Percentiles rank a stretch among this genome's conserved stretches.
These are phyloP conservation scores for Sarotherodon lohbergeri DNA, from an alignment of 2,113 vertebrate genomes.

Conservation along the genomic window DNA sequence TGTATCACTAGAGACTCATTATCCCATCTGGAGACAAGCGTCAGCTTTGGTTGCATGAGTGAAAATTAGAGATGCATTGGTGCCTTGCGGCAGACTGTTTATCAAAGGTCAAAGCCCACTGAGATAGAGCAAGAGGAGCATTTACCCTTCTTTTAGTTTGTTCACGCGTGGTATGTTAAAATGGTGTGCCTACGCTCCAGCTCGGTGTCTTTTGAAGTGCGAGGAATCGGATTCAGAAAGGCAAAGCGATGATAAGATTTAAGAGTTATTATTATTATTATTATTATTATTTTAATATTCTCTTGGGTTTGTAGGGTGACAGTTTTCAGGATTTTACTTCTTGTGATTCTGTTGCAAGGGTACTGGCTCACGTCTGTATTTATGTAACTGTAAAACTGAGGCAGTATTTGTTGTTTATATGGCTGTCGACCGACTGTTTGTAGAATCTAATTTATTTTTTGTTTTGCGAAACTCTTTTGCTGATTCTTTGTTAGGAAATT, in stretches of 20 bases:
- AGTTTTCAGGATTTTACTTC: background rate
- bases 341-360: conserved; percentile 7
- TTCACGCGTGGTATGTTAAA: background rate
- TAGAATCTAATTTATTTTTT: background rate
- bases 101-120: conserved; percentile 3
- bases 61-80: background rate
- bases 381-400: conserved; percentile 3
- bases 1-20: background rate
- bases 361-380: conserved; percentile 25
- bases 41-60: background rate
- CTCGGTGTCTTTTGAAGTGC: background rate
- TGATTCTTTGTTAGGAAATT: background rate
- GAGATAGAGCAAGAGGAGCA: background rate
- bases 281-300: background rate
- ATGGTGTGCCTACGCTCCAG: conserved; percentile 9
- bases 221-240: background rate
- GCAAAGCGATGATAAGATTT: background rate
- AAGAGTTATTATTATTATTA: background rate
- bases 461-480: background rate
- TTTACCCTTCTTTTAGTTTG: background rate
- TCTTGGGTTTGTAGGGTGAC: background rate
- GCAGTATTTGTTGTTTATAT: conserved; percentile 7
- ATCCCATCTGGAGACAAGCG: background rate
- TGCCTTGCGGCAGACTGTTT: background rate
- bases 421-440: background rate